Base-by-base conservation (phyloP, 1,140 invertebrate genomes). In the Musca vetustissima region DNA sequence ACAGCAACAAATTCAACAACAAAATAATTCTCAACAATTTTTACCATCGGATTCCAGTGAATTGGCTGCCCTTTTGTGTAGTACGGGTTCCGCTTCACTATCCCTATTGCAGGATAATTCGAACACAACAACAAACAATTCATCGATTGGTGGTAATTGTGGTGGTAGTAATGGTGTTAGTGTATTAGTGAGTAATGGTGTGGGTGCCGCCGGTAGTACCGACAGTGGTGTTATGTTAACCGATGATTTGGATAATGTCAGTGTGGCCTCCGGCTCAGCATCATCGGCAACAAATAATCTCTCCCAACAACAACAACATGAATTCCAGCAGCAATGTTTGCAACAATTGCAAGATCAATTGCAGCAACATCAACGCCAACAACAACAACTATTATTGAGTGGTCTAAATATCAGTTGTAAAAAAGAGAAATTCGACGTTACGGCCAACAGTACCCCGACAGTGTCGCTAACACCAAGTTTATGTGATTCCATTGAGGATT, bases 341-440 rank as follows among this genome's bases (percentile, higher is more conserved):
- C 75, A 72, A 2, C 72, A 72, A 0, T 68, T 71, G 0, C 72
- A 75, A 15, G 72, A 75, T 52, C 72, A 80, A 65, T 72, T 76
- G 55, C 52, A 76, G 55, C 52, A 76, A 57, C 67, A 75, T 53
- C 72, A 77, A 68, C 69, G 73, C 67, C 70, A 76, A 49, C 70
- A 71, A 64, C 75, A 79, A 48, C 76, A 76, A 59, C 64, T 76
- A 21, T 50, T 57, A 57, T 55, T 67, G 73, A 61, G 77, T 24
- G 77, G 72, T 66, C 69, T 80, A 11, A 74, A 72, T 71, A 81
- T 76, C 21, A 75, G 78, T 73, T 81, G 77, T 71, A 80, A 81
- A 71, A 81, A 76, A 65, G 76, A 80, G 66, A 80, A 79, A 71
- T 79, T 74, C 55, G 78, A 80, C 55, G 67, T 3, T 9, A 7